phyloP scores from a whole-genome alignment of 2,888 invertebrate genomes.

The Eurois occulta region DNA sequence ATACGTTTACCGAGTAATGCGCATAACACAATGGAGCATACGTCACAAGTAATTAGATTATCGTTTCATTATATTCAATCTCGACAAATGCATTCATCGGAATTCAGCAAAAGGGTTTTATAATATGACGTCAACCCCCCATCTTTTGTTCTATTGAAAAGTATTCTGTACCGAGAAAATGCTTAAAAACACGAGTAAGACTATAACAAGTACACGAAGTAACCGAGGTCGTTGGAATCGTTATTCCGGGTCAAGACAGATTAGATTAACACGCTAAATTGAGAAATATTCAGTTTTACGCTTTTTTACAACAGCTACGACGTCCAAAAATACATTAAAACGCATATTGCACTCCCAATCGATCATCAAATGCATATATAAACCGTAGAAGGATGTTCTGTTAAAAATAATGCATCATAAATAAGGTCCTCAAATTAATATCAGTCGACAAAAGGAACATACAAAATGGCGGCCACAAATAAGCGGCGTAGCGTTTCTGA shows the following conservation, averaged over 20 bases:
- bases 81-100: constrained; percentile 26
- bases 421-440: constrained; percentile 76
- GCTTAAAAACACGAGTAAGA: constrained; percentile 29
- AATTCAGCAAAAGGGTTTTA: constrained; percentile 31
- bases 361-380: constrained; percentile 13
- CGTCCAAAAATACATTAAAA: constrained; percentile 30
- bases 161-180: constrained; percentile 10
- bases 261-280: constrained; percentile 65
- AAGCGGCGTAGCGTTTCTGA: constrained; percentile 88
- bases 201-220: constrained; percentile 13
- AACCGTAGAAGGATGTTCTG: constrained; percentile 31
- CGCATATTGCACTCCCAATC: constrained; percentile 4
- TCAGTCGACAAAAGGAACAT: constrained; percentile 81
- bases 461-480: constrained; percentile 85
- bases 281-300: constrained; percentile 54
- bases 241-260: constrained; percentile 65
- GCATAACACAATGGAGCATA: constrained; percentile 42
- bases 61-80: constrained; percentile 33
- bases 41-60: constrained; percentile 60
- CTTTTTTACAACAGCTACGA: constrained; percentile 3
- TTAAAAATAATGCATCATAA: constrained; percentile 58
- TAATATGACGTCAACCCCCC: constrained; percentile 17
- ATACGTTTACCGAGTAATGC: constrained; percentile 40
- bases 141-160: constrained; percentile 12
- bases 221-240: constrained; percentile 55